Evolutionary conservation across 1,140 invertebrate genomes (phyloP).

Genomic region (Zaprionus ornatus): DNA sequence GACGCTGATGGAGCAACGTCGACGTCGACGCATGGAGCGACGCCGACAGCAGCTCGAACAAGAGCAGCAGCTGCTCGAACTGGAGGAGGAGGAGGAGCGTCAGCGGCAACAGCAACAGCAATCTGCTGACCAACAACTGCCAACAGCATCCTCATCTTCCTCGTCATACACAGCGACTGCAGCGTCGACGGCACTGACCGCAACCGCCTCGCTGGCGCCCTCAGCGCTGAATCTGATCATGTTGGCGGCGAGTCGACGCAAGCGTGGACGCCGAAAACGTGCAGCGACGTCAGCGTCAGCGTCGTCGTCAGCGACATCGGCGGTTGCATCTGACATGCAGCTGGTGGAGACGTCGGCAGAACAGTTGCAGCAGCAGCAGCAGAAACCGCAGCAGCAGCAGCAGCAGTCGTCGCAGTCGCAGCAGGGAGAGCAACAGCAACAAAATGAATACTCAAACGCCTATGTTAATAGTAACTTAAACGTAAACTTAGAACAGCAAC

Average conservation of each 20-base stretch:
- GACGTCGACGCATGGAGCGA: conserved; percentile 56
- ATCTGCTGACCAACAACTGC: conserved; percentile 51
- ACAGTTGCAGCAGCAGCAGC: conserved; percentile 28
- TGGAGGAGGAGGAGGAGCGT: conserved; percentile 14
- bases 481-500: conserved; percentile 30
- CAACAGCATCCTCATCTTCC: conserved; percentile 69
- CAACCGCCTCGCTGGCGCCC: conserved; percentile 70
- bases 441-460: conserved; percentile 77
- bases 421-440: conserved; percentile 35
- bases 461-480: conserved; percentile 76
- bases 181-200: conserved; percentile 66
- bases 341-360: conserved; percentile 55
- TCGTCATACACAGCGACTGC: conserved; percentile 70
- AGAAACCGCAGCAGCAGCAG: conserved; percentile 16
- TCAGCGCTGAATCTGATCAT: conserved; percentile 77
- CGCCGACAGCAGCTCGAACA: conserved; percentile 47
- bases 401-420: conserved; percentile 16
- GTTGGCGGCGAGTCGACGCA: conserved; percentile 73
- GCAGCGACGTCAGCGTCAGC: conserved; percentile 1
- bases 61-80: conserved; percentile 32
- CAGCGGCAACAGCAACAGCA: conserved; percentile 13
- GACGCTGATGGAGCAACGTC: conserved; percentile 53
- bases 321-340: conserved; percentile 56
- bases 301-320: neutral
- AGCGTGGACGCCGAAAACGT: conserved; percentile 77